Percentiles rank a stretch among this genome's conserved stretches.
These are phyloP conservation scores for Rotaria sp. DNA, from an alignment of 2,888 invertebrate genomes.

Conservation along the genomic window DNA sequence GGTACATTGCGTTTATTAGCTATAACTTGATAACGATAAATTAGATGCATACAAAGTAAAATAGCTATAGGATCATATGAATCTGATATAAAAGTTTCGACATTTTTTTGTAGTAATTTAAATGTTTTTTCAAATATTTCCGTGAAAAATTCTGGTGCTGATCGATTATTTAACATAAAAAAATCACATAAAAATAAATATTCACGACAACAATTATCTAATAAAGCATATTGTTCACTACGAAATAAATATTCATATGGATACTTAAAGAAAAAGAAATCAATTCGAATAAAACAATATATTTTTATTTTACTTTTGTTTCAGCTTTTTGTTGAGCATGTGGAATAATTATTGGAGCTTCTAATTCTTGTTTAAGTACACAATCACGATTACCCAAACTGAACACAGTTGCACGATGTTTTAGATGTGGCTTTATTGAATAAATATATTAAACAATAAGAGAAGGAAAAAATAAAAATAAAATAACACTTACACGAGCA, in stretches of 20 bases:
- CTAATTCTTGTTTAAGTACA: conserved; percentile 74
- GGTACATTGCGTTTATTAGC: conserved; percentile 88
- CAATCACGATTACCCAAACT: conserved; percentile 87
- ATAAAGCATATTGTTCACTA: conserved; percentile 39
- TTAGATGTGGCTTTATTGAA: conserved; percentile 57
- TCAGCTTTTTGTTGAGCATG: conserved; percentile 71
- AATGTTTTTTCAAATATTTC: conserved; percentile 87
- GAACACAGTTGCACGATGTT: conserved; percentile 88
- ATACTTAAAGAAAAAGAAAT: conserved; percentile 28
- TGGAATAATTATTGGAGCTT: conserved; percentile 90
- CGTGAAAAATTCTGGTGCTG: conserved; percentile 60
- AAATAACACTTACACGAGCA: neutral
- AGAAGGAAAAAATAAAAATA: neutral
- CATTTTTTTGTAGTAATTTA: conserved; percentile 92
- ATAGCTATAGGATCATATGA: conserved; percentile 91
- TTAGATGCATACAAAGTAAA: conserved; percentile 88
- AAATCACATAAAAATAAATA: conserved; percentile 40
- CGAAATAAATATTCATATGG: conserved; percentile 38
- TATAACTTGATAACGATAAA: conserved; percentile 78
- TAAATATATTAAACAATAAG: conserved; percentile 47
- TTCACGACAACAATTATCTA: conserved; percentile 39
- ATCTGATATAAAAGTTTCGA: conserved; percentile 75
- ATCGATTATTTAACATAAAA: conserved; percentile 33
- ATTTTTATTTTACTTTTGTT: conserved; percentile 57
- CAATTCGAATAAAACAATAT: neutral